These are phyloP conservation scores for Parotocinclus haroldoi DNA, from an alignment of 2,797 vertebrate species.

Conservation along the genomic window DNA sequence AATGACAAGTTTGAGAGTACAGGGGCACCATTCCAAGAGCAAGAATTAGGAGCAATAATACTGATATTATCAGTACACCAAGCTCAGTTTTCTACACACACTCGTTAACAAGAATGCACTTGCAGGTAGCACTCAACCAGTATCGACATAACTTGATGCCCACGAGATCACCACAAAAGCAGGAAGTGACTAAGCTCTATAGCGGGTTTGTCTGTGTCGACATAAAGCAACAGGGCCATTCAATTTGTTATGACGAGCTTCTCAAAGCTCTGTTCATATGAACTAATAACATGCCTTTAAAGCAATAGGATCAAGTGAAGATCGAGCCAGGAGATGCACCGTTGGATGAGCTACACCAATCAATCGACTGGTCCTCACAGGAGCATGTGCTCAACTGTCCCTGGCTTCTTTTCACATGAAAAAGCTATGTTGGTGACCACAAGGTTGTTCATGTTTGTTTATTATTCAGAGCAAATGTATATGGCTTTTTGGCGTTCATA, in stretches of 20 bases:
- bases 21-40: slow-evolving; percentile 11
- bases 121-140: slow-evolving; percentile 12
- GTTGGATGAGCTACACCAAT: slow-evolving; percentile 44
- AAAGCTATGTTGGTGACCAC: slow-evolving; percentile 60
- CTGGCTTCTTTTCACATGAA: slow-evolving; percentile 75
- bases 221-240: slow-evolving; percentile 28
- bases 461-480: slow-evolving; percentile 80
- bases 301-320: slow-evolving; percentile 49
- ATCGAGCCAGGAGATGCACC: slow-evolving; percentile 1
- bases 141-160: slow-evolving; percentile 14
- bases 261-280: slow-evolving; percentile 15
- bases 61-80: slow-evolving; percentile 24
- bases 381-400: slow-evolving; percentile 46
- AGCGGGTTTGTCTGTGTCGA: slow-evolving; percentile 17
- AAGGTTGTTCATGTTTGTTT: slow-evolving; percentile 51
- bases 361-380: slow-evolving; percentile 44
- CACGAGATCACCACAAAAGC: neutral
- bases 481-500: slow-evolving; percentile 92
- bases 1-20: slow-evolving; percentile 2
- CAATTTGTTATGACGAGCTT: neutral
- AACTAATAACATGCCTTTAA: slow-evolving; percentile 33
- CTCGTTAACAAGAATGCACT: slow-evolving; percentile 13
- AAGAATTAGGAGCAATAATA: slow-evolving; percentile 48
- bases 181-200: neutral
- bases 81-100: slow-evolving; percentile 21